Conservation (phyloP, 37 sponge, comb jelly and placozoan genomes). For the Aplysina aerophoba region DNA sequence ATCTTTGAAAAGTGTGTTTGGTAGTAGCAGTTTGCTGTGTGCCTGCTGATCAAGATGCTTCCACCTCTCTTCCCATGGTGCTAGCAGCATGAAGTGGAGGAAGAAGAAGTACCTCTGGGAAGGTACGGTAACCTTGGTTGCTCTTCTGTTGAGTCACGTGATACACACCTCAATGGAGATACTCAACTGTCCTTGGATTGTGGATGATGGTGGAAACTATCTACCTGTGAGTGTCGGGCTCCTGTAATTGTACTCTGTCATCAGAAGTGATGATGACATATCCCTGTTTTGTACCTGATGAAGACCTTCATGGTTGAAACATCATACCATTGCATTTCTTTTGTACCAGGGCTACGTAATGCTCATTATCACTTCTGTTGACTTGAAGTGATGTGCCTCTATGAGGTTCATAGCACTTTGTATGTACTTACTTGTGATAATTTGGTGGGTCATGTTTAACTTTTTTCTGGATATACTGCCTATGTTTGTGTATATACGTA, state of each 20-base stretch:
- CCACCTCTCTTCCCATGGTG: neutral
- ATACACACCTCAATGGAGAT: constrained; percentile 1
- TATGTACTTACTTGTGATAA: too few relatives aligned
- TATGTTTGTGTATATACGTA: too few relatives aligned
- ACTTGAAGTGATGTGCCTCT: too few relatives aligned
- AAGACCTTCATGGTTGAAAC: too few relatives aligned
- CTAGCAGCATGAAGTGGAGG: neutral
- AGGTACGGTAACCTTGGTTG: neutral
- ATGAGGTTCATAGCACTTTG: too few relatives aligned
- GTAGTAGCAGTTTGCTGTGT: neutral
- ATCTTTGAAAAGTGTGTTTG: too few relatives aligned
- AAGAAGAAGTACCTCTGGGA: constrained; percentile 26
- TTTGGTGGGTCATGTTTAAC: too few relatives aligned
- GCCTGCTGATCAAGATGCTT: neutral
- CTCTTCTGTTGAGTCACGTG: constrained; percentile 5
- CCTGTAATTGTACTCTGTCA: too few relatives aligned
- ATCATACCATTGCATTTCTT: too few relatives aligned
- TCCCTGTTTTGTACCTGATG: too few relatives aligned
- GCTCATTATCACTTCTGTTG: constrained; percentile 42
- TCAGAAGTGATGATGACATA: too few relatives aligned
- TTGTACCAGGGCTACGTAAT: constrained; percentile 42
- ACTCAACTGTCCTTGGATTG: constrained; percentile 20
- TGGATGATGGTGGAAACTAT: neutral
- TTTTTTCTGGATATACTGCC: too few relatives aligned
- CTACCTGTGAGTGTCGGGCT: neutral